Base-by-base conservation (phyloP, 2,113 vertebrate species). In the Hymenochirus boettgeri region DNA sequence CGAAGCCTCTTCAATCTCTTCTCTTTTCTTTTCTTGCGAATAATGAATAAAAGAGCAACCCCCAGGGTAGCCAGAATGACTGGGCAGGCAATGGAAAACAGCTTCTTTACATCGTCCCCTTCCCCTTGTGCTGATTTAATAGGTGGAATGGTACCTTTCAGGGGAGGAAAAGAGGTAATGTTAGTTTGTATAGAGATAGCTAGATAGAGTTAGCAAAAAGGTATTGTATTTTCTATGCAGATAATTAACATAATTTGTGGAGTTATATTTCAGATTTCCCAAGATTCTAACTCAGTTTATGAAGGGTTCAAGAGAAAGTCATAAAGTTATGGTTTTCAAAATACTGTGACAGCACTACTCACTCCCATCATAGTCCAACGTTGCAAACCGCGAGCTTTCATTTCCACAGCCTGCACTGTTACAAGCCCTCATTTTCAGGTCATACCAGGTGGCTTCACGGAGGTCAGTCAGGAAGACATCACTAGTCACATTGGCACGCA, bases 401-500 rank as follows among this genome's bases (percentile, higher is more conserved):
- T 99, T 98, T 53, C 95, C 94, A 29, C 96, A 99, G 78, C 96
- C 96, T 0, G 96, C 96, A 2, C 94, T 98, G 90, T 99, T 99
- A 72, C 96, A 99, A 0, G 94, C 95, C 76, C 94, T 89, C 95
- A 99, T 97, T 77, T 96, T 95, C 53, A 99, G 83, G 79, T 98
- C 96, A 3, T 98, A 99, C 96, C 96, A 99, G 1, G 96, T 98
- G 69, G 95, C 96, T 82, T 98, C 96, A 0, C 92, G 92, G 69
- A 98, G 86, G 69, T 98, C 96, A 0, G 94, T 93, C 66, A 99
- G 88, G 77, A 97, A 98, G 52, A 98, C 89, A 62, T 97, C 95
- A 2, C 78, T 63, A 1, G 94, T 94, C 74, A 85, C 88, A 66
- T 98, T 97, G 82, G 93, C 94, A 1, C 91, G 89, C 0, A 97